Conservation (phyloP, 1,140 invertebrate species). For the Sipha flava region DNA sequence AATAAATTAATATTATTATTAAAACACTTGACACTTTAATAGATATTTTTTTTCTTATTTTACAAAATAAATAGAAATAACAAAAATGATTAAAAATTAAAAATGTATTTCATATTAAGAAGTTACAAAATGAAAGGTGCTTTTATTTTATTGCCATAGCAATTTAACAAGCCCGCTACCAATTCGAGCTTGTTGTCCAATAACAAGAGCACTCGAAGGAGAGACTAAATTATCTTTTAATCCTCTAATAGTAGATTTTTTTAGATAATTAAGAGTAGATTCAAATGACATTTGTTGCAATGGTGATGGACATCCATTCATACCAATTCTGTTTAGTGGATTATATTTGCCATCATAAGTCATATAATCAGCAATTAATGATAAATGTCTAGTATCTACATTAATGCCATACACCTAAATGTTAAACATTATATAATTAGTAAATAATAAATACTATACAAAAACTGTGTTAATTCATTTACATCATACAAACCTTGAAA, state of each 20-base stretch:
- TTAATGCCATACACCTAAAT: slow-evolving; percentile 82
- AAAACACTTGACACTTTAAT: too few relatives aligned
- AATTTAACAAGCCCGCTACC: slow-evolving; percentile 62
- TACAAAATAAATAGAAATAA: background rate
- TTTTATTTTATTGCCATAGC: slow-evolving; percentile 19
- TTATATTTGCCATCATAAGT: slow-evolving; percentile 83
- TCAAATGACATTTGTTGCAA: slow-evolving; percentile 98
- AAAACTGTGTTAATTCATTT: background rate
- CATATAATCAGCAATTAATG: slow-evolving; percentile 95
- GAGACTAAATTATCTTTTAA: slow-evolving; percentile 68
- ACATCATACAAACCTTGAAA: slow-evolving; percentile 44
- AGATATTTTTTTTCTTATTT: too few relatives aligned
- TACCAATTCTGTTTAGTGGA: slow-evolving; percentile 82
- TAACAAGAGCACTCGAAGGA: slow-evolving; percentile 79
- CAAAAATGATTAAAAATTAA: background rate
- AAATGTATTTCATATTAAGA: background rate
- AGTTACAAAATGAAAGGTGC: background rate
- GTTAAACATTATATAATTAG: background rate
- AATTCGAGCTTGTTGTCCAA: slow-evolving; percentile 69
- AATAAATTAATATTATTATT: too few relatives aligned
- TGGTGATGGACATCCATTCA: slow-evolving; percentile 78
- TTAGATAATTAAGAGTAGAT: slow-evolving; percentile 79
- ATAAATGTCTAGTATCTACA: slow-evolving; percentile 88
- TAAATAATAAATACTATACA: background rate
- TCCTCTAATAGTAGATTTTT: slow-evolving; percentile 57